Evolutionary conservation across 2,888 invertebrate genomes (phyloP).

Genomic region (Gerosis bhagava): DNA sequence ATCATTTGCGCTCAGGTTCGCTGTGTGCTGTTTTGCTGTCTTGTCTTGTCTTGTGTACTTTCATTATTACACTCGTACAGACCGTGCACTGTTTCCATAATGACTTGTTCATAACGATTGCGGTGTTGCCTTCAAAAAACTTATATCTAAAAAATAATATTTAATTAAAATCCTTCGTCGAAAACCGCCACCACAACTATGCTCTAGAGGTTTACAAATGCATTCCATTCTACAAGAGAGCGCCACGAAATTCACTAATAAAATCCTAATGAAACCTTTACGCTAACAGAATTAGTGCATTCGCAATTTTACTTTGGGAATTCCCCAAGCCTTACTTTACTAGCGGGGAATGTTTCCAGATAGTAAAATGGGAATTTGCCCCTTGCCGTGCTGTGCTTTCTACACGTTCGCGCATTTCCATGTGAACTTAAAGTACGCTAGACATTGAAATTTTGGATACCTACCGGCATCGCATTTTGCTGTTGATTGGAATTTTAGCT

Average conservation of each 20-base stretch:
- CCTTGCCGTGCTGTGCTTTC: slow-evolving; percentile 17
- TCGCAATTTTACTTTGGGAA: slow-evolving; percentile 18
- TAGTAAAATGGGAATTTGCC: slow-evolving; percentile 18
- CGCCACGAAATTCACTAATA: slow-evolving; percentile 19
- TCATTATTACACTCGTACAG: no score
- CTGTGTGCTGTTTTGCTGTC: no score
- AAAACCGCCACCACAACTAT: slow-evolving; percentile 5
- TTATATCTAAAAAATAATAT: no score
- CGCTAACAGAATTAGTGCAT: slow-evolving; percentile 20
- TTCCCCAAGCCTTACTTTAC: slow-evolving; percentile 16
- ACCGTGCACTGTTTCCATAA: no score
- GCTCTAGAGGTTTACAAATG: neutral
- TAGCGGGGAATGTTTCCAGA: slow-evolving; percentile 17
- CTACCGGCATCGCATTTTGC: neutral
- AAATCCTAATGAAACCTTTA: slow-evolving; percentile 23
- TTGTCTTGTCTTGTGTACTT: no score
- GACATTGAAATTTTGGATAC: slow-evolving; percentile 3
- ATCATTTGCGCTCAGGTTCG: no score
- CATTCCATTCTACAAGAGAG: slow-evolving; percentile 6
- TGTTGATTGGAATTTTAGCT: slow-evolving; percentile 5
- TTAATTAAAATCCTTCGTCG: no score
- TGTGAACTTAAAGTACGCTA: slow-evolving; percentile 14
- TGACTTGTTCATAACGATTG: no score
- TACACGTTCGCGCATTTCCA: slow-evolving; percentile 18
- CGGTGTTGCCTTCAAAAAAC: no score